These are phyloP conservation scores for Aplodontia rufa DNA, from an alignment of 2,113 vertebrate species.

Conservation along the genomic window DNA sequence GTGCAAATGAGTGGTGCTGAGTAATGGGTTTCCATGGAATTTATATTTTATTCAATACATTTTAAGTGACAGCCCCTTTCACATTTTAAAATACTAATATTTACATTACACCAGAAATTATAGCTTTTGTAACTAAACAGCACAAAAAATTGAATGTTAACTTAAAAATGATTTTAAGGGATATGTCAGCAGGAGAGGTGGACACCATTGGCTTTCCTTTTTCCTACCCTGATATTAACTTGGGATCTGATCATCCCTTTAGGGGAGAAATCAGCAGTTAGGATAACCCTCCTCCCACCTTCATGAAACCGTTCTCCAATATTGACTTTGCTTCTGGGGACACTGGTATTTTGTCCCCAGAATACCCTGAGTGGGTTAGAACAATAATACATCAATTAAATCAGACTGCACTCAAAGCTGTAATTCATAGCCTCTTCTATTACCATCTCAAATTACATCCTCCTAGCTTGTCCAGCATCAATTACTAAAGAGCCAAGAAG, in stretches of 20 bases:
- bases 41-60: constrained; percentile 12
- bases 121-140: constrained; percentile 12
- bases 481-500: constrained; percentile 46
- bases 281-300: no score
- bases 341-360: not conserved
- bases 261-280: not conserved
- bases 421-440: not conserved
- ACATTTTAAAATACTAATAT: constrained; percentile 4
- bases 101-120: not conserved
- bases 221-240: not conserved
- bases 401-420: not conserved
- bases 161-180: constrained; percentile 32
- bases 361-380: not conserved
- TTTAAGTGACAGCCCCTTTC: constrained; percentile 10
- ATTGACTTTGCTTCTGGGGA: not conserved
- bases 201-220: not conserved
- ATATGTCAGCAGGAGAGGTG: not conserved
- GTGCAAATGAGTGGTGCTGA: not conserved
- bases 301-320: not conserved
- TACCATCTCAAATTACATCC: not conserved
- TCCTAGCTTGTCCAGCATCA: not conserved
- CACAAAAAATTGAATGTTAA: not conserved
- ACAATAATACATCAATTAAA: not conserved
- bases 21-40: not conserved
- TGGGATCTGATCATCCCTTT: not conserved